These are phyloP conservation scores for Brachionus rotundiformis DNA, from an alignment of 1,140 invertebrate genomes.

Conservation along the genomic window DNA sequence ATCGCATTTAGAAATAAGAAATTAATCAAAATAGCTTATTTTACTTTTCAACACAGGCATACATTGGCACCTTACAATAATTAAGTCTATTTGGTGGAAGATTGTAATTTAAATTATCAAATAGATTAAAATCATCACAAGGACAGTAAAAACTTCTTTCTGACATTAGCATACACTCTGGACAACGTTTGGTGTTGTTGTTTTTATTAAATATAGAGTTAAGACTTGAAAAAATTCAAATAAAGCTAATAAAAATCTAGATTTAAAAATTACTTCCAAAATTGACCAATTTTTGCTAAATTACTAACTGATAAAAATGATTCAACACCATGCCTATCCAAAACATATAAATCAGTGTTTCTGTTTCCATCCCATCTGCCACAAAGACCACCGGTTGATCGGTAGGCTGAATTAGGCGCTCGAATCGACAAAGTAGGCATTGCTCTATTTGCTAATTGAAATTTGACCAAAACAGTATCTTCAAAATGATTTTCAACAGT, in stretches of 20 bases:
- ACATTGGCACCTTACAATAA: conserved; percentile 31
- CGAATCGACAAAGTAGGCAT: not conserved
- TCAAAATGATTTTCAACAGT: conserved; percentile 28
- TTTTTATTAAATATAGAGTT: conserved; percentile 21
- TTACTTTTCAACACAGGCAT: conserved; percentile 30
- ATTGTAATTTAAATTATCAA: conserved; percentile 1
- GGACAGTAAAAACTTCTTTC: conserved; percentile 43
- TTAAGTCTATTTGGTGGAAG: not conserved
- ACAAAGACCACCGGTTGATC: not conserved
- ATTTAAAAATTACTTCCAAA: not conserved
- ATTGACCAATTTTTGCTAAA: not conserved
- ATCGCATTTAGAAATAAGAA: not conserved
- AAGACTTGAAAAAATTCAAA: not conserved
- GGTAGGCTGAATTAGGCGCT: not conserved
- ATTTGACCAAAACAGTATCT: conserved; percentile 16
- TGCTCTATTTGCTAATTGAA: conserved; percentile 1
- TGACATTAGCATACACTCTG: conserved; percentile 30
- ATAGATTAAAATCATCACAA: conserved; percentile 41
- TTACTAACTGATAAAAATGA: not conserved
- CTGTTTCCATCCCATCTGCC: conserved; percentile 15
- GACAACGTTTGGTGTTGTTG: conserved; percentile 26
- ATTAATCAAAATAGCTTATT: not conserved
- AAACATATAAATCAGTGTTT: conserved; percentile 22
- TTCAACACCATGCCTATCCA: conserved; percentile 40
- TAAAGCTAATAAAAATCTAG: not conserved